Evolutionary conservation across 2,888 invertebrate species (phyloP), one percentile per base, ranked within the genome.

Genomic region (Girardia tigrina): DNA sequence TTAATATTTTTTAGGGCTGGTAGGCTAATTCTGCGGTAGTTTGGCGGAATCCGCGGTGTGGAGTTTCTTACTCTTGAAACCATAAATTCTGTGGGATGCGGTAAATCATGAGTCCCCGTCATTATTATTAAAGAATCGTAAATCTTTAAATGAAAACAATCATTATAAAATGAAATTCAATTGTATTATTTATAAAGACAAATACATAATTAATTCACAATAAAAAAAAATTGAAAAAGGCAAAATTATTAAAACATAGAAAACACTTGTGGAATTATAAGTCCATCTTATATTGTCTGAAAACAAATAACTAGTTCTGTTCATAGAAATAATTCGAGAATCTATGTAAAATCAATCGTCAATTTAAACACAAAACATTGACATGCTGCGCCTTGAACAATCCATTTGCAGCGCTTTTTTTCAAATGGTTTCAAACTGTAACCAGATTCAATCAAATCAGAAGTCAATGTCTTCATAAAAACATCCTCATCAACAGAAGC

Each of bases 341-440:
- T n/a, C 76, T 28, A 77, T 14, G 27, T 70, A 78, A 81, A 80
- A 56, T 79, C 76, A 76, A 81, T 79, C 14, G 78, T 78, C 14
- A 81, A 70, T 72, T 79, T 79, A 77, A 80, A 82, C 8, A 81
- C 78, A 79, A 78, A 80, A 73, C 81, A 81, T 74, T 80, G 82
- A 78, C 82, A 82, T 28, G 81, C 81, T 75, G 82, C 81, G 28
- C 82, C 82, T 77, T 81, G 81, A 75, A 82, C 82, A 76, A 82
- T 82, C 77, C 80, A 79, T 76, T 82, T 82, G 76, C 81, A 81
- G 42, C 79, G 79, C 77, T 80, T 81, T 29, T 79, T 77, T 26
- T 82, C 82, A 76, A 81, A 81, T 0, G 80, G 80, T 75, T 79
- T 79, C 14, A 82, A 77, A 28, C 78, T 79, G 76, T 80, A 82